phyloP scores from a whole-genome alignment of 2,113 vertebrate species.

The Archilochus colubris region DNA sequence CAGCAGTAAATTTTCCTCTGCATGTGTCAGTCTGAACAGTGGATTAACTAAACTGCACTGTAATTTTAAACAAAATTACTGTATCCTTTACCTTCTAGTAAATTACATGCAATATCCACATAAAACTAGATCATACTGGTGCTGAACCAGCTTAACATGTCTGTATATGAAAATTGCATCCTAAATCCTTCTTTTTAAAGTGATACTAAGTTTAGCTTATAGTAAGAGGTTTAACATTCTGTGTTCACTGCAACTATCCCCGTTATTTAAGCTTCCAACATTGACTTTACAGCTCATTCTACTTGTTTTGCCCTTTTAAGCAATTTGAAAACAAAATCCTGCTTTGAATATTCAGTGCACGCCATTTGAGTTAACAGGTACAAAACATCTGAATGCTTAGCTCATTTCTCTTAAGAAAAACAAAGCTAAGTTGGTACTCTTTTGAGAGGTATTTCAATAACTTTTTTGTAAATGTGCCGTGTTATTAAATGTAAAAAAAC shows the following conservation, averaged over 20 bases:
- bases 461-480: slow-evolving; percentile 62
- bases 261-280: slow-evolving; percentile 56
- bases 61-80: slow-evolving; percentile 77
- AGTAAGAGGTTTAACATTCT: slow-evolving; percentile 73
- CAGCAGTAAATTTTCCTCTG: slow-evolving; percentile 15
- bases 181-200: slow-evolving; percentile 71
- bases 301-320: slow-evolving; percentile 62
- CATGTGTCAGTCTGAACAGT: slow-evolving; percentile 60
- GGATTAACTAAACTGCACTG: slow-evolving; percentile 75
- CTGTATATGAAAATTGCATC: slow-evolving; percentile 69
- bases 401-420: slow-evolving; percentile 17
- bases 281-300: slow-evolving; percentile 58
- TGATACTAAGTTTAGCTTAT: slow-evolving; percentile 78
- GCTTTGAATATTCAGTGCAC: slow-evolving; percentile 77
- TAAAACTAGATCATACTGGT: slow-evolving; percentile 54
- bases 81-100: slow-evolving; percentile 71
- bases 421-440: slow-evolving; percentile 48
- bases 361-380: slow-evolving; percentile 64
- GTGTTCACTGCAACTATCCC: slow-evolving; percentile 57
- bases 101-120: slow-evolving; percentile 70
- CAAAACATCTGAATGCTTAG: slow-evolving; percentile 50
- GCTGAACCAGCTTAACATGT: slow-evolving; percentile 69
- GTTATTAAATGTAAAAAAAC: slow-evolving; percentile 71
- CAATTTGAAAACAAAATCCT: slow-evolving; percentile 41
- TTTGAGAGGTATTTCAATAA: slow-evolving; percentile 75